Evolutionary conservation across 2,113 vertebrate genomes (phyloP), one percentile per base, ranked within the genome.

Genomic region (Puntigrus tetrazona): DNA sequence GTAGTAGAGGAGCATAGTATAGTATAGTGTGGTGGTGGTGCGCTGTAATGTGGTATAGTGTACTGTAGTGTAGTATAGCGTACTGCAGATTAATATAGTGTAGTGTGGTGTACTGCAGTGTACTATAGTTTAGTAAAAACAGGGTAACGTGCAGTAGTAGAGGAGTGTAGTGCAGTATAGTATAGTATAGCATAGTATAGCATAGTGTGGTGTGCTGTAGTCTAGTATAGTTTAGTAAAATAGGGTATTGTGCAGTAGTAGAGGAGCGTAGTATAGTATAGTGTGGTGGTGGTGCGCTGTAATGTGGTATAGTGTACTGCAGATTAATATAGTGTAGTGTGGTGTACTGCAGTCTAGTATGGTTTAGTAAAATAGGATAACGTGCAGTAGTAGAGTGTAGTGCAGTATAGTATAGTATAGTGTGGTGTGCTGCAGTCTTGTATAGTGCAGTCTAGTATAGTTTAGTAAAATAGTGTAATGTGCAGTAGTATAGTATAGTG

Each of bases 331-430:
- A 31, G 13, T 29, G 16, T 67, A 34, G 29, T 4, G 7, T 34
- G 0, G 59, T 3, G 0, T 13, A 45, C 2, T 13, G 43, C 0
- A 45, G 2, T 13, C 2, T 13, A 13, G 1, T 9, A n/a, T n/a
- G n/a, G n/a, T n/a, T n/a, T n/a, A n/a, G n/a, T n/a, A n/a, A n/a
- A n/a, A n/a, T n/a, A n/a, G n/a, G n/a, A n/a, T n/a, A n/a, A n/a
- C n/a, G n/a, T n/a, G n/a, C n/a, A n/a, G 1, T 20, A 9, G 6
- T 34, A 0, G 14, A 34, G 0, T 67, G 16, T 8, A 8, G 0
- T 34, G 3, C 0, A 3, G 63, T 34, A 1, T 8, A 20, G 31
- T 18, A 1, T 20, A 8, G 13, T 16, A 1, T 18, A 3, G 5
- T 34, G 6, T 8, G 1, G 29, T 34, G 3, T 36, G 6, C 10